Evolutionary conservation across 1,140 invertebrate genomes (phyloP).

Genomic region (Chrysoperla carnea): DNA sequence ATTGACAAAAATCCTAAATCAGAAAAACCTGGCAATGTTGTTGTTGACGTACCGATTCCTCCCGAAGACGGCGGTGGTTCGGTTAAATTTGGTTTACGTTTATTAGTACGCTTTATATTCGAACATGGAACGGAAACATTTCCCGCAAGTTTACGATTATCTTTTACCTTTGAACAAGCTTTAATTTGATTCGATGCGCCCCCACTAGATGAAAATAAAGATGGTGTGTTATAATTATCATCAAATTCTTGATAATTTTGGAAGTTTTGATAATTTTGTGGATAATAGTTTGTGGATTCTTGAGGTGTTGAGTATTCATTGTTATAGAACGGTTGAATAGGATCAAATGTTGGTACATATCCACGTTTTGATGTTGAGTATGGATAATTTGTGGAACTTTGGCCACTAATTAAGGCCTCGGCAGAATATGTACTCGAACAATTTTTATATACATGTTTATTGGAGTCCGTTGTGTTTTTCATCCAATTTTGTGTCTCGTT

Average conservation of each 20-base stretch:
- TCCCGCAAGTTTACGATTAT: background rate
- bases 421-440: slow-evolving; percentile 35
- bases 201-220: background rate
- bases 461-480: background rate
- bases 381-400: too few relatives aligned
- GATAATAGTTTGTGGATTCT: background rate
- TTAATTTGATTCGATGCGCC: background rate
- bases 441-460: slow-evolving; percentile 7
- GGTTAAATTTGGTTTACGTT: background rate
- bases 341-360: slow-evolving; percentile 9
- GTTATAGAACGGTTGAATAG: background rate
- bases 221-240: background rate
- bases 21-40: slow-evolving; percentile 13
- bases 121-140: background rate
- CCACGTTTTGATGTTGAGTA: too few relatives aligned
- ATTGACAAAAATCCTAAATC: slow-evolving; percentile 20
- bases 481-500: too few relatives aligned
- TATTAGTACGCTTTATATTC: background rate
- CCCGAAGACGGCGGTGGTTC: background rate
- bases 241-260: background rate
- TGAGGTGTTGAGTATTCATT: background rate
- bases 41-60: background rate
- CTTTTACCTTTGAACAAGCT: background rate
- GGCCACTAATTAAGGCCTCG: slow-evolving; percentile 30
- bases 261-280: background rate